Percentiles rank a stretch among this genome's conserved stretches.
phyloP scores from a whole-genome alignment of 1,140 invertebrate genomes.

The Saccostrea cuccullata region DNA sequence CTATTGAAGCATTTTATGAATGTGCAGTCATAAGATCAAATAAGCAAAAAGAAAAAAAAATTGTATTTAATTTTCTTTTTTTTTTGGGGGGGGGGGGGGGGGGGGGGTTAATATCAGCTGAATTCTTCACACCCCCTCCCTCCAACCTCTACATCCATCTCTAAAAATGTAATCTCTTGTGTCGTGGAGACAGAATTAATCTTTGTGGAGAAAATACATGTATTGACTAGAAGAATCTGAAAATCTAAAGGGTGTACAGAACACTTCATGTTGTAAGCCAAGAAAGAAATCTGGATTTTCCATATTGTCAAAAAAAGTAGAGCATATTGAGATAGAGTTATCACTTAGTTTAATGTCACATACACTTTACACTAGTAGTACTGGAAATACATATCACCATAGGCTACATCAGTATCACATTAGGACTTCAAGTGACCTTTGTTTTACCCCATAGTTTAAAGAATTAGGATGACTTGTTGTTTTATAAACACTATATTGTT shows the following conservation, averaged over 20 bases:
- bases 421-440: conserved; percentile 32
- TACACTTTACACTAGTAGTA: conserved; percentile 4
- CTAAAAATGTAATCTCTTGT: no score
- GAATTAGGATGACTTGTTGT: background rate
- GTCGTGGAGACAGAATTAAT: no score
- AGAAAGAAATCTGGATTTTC: conserved; percentile 2
- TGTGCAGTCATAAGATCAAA: conserved; percentile 13
- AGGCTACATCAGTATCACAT: background rate
- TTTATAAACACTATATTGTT: background rate
- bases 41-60: background rate
- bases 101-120: background rate
- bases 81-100: no score
- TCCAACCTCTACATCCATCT: no score
- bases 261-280: background rate
- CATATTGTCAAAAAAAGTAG: conserved; percentile 31
- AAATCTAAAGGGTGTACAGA: background rate
- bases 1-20: background rate
- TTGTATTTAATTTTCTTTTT: background rate
- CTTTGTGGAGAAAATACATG: background rate
- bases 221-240: background rate
- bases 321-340: background rate
- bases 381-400: conserved; percentile 2
- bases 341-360: background rate
- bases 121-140: background rate
- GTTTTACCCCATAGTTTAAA: background rate